Evolutionary conservation across 2,888 invertebrate species (phyloP).

Genomic region (Malachius bipustulatus): DNA sequence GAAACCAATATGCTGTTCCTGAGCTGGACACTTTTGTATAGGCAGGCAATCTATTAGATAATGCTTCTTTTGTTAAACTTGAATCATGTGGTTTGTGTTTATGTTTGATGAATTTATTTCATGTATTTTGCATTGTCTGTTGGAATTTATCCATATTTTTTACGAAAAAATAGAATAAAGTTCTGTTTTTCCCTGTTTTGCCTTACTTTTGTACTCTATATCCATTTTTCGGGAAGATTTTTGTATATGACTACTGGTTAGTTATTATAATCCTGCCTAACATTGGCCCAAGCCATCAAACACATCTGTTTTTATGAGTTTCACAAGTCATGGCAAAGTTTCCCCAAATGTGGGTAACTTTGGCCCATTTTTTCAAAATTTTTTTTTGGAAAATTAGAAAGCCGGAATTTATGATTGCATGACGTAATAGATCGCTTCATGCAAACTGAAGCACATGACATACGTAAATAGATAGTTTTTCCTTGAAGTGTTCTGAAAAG

Average conservation of each 20-base stretch:
- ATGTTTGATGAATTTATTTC: too few relatives aligned
- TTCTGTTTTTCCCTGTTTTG: background rate
- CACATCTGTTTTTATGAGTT: background rate
- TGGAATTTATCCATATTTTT: too few relatives aligned
- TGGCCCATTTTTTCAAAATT: slow-evolving; percentile 5
- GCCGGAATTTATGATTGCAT: too few relatives aligned
- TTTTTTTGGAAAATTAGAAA: background rate
- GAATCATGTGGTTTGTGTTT: too few relatives aligned
- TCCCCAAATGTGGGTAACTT: slow-evolving; percentile 3
- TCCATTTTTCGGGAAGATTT: slow-evolving; percentile 2
- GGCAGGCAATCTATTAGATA: too few relatives aligned
- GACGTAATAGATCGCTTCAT: slow-evolving; percentile 3
- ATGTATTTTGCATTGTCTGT: too few relatives aligned
- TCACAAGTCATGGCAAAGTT: background rate
- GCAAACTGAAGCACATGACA: background rate
- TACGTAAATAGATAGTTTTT: background rate
- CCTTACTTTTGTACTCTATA: too few relatives aligned
- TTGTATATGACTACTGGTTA: background rate
- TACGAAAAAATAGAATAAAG: too few relatives aligned
- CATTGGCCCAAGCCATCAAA: background rate
- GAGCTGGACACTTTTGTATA: slow-evolving; percentile 4
- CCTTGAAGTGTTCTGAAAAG: background rate
- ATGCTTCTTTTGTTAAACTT: too few relatives aligned
- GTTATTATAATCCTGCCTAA: too few relatives aligned
- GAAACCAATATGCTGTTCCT: slow-evolving; percentile 4